A percentile compares a stretch with the other conserved stretches of the same genome.
Evolutionary conservation across 1,140 invertebrate genomes (phyloP).

Genomic region (Aphidius ervi): DNA sequence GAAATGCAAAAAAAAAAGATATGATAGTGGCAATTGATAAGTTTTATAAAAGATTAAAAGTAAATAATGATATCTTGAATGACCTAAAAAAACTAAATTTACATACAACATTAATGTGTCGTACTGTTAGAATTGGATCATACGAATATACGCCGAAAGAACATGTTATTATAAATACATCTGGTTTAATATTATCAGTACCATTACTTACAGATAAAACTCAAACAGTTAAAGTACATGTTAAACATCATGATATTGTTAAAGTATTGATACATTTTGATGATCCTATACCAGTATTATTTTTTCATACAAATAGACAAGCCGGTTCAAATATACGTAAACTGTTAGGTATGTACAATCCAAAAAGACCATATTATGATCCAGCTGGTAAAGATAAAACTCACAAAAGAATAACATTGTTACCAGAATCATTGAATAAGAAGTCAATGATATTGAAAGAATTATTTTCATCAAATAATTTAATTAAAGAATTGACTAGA

Average conservation of each 20-base stretch:
- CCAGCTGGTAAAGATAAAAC: conserved; percentile 61
- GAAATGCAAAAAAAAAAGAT: conserved; percentile 27
- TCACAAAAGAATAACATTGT: conserved; percentile 70
- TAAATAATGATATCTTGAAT: too few relatives aligned
- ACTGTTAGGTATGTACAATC: conserved; percentile 57
- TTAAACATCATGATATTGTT: conserved; percentile 63
- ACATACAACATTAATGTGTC: conserved; percentile 54
- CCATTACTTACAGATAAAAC: conserved; percentile 60
- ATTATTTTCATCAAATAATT: too few relatives aligned
- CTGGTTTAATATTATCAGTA: conserved; percentile 53
- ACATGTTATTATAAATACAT: conserved; percentile 58
- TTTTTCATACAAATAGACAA: conserved; percentile 67
- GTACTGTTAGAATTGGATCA: conserved; percentile 74
- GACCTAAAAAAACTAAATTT: conserved; percentile 35
- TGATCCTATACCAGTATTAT: conserved; percentile 68
- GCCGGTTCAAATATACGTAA: conserved; percentile 65
- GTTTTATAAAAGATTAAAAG: conserved; percentile 36
- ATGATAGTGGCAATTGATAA: conserved; percentile 36
- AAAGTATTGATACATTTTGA: conserved; percentile 72
- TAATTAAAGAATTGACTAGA: too few relatives aligned
- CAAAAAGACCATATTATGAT: conserved; percentile 56
- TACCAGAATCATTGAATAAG: conserved; percentile 56
- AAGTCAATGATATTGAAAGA: too few relatives aligned
- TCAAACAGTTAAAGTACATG: conserved; percentile 56
- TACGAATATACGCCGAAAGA: conserved; percentile 69